Percentiles rank a stretch among this genome's conserved stretches.
Evolutionary conservation across 2,797 vertebrate genomes (phyloP).

Genomic region (Gephyroberyx darwinii): DNA sequence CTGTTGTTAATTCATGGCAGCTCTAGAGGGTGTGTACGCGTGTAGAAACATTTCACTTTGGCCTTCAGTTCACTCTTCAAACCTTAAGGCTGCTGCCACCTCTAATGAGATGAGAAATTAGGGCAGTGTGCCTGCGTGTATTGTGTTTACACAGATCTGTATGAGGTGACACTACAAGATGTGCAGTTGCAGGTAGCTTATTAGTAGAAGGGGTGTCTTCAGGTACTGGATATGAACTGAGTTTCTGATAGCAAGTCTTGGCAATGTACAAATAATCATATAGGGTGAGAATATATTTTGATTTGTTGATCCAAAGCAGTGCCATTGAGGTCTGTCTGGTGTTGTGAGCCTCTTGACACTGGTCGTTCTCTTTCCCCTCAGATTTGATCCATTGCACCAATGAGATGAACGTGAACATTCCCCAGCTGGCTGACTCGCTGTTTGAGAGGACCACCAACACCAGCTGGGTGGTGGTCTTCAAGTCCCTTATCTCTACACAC

Average conservation of each 20-base stretch:
- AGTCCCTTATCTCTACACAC: constrained; percentile 98
- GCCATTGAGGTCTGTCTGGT: too few species aligned
- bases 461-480: constrained; percentile 99
- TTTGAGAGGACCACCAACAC: constrained; percentile 98
- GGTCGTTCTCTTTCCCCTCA: constrained; percentile 47
- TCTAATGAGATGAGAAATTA: constrained; percentile 1
- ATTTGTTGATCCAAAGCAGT: background rate
- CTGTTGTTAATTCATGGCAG: too few species aligned
- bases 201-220: background rate
- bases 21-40: background rate
- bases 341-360: background rate
- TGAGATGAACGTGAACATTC: constrained; percentile 99
- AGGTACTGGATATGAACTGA: too few species aligned
- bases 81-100: background rate
- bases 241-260: too few species aligned
- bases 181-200: too few species aligned
- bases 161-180: too few species aligned
- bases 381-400: constrained; percentile 99
- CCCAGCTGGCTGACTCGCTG: constrained; percentile 97
- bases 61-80: background rate
- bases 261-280: too few species aligned
- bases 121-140: background rate
- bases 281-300: background rate
- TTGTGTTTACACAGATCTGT: background rate
- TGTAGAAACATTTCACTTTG: background rate